These are phyloP conservation scores for Drosophila kepulauana DNA, from an alignment of 1,140 invertebrate species.

Conservation along the genomic window DNA sequence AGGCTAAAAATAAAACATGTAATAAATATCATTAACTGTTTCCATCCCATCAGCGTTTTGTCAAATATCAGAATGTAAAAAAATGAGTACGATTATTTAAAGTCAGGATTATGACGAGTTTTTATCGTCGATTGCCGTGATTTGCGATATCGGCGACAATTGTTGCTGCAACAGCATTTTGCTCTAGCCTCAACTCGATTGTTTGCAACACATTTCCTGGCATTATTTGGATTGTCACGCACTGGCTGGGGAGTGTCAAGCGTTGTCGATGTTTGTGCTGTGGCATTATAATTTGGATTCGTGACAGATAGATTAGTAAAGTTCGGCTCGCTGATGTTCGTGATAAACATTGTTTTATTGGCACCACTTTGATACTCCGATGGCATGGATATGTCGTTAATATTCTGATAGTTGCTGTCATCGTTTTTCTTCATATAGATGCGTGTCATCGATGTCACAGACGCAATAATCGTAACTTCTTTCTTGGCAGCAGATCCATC, in stretches of 20 bases:
- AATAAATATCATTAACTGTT: slow-evolving; percentile 11
- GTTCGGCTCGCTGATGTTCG: too few relatives aligned
- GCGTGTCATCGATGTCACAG: neutral
- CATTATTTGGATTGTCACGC: neutral
- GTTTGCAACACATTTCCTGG: neutral
- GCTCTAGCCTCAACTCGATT: too few relatives aligned
- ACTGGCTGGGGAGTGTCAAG: neutral
- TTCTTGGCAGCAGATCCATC: slow-evolving; percentile 3
- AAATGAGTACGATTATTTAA: too few relatives aligned
- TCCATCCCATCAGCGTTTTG: too few relatives aligned
- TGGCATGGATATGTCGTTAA: neutral
- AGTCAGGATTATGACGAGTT: too few relatives aligned
- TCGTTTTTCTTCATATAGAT: neutral
- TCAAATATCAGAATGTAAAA: too few relatives aligned
- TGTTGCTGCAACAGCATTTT: neutral
- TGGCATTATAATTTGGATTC: too few relatives aligned
- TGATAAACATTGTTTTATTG: too few relatives aligned
- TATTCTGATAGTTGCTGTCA: neutral
- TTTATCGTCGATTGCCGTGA: neutral
- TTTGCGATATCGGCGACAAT: slow-evolving; percentile 1
- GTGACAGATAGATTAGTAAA: too few relatives aligned
- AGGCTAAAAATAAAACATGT: slow-evolving; percentile 20
- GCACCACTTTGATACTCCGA: too few relatives aligned
- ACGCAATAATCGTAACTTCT: slow-evolving; percentile 30
- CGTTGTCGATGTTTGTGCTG: too few relatives aligned